phyloP scores from a whole-genome alignment of 2,113 vertebrate genomes.

The Hucho hucho region DNA sequence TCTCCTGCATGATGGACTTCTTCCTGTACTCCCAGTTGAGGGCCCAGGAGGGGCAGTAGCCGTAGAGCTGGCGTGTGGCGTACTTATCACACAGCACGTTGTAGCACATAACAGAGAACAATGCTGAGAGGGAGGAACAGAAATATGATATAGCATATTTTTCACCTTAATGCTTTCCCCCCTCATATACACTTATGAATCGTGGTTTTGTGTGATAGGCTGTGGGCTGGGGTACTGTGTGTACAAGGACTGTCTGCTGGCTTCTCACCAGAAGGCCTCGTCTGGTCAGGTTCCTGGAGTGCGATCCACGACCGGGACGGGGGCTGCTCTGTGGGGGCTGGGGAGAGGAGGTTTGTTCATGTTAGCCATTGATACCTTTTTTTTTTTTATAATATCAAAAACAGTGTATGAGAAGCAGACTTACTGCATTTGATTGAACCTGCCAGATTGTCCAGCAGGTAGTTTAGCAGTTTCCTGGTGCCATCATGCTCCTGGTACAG shows the following conservation, averaged over 20 bases:
- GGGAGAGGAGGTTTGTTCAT: not conserved
- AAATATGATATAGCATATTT: too few relatives aligned
- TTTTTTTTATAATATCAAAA: not conserved
- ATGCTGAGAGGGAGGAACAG: conserved; percentile 69
- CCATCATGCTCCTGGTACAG: conserved; percentile 98
- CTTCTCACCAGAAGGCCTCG: conserved; percentile 83
- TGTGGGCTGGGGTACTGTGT: not conserved
- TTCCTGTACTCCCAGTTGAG: conserved; percentile 98
- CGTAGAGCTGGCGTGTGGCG: conserved; percentile 94
- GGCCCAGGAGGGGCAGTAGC: conserved; percentile 97
- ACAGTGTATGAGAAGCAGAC: conserved; percentile 42
- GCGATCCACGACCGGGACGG: conserved; percentile 96
- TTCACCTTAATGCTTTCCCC: not conserved
- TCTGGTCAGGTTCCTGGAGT: conserved; percentile 90
- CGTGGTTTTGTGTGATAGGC: too few relatives aligned
- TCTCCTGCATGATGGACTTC: conserved; percentile 99
- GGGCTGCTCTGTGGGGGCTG: conserved; percentile 92
- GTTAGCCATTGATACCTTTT: not conserved
- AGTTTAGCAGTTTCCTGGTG: conserved; percentile 94
- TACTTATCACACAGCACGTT: conserved; percentile 98
- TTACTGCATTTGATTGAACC: conserved; percentile 97
- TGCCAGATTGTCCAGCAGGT: conserved; percentile 99
- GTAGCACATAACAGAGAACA: conserved; percentile 99
- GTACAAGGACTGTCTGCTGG: not conserved
- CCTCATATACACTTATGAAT: too few relatives aligned